Evolutionary conservation across 2,888 invertebrate species (phyloP).

Genomic region (Drosophila borborema): DNA sequence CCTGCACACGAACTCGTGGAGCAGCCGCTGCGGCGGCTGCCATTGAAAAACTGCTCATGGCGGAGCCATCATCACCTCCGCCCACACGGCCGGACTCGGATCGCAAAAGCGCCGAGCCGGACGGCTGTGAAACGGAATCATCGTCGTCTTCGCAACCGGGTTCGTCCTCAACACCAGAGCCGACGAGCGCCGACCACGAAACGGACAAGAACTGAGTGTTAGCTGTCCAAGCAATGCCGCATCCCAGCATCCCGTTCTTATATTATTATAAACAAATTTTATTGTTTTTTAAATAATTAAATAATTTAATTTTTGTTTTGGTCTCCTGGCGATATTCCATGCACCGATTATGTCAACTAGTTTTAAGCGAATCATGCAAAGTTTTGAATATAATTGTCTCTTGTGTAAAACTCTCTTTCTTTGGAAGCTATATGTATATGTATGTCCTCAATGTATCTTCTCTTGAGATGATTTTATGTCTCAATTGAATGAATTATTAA

Average conservation of each 20-base stretch:
- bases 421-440: too few species aligned
- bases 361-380: conserved; percentile 9
- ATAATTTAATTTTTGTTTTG: conserved; percentile 2
- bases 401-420: background rate
- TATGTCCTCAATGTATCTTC: too few species aligned
- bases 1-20: conserved; percentile 38
- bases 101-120: conserved; percentile 16
- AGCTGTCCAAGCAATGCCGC: too few species aligned
- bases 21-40: conserved; percentile 51
- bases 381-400: conserved; percentile 7
- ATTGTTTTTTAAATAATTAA: background rate
- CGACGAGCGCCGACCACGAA: conserved; percentile 8
- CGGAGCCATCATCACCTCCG: conserved; percentile 34
- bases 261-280: background rate
- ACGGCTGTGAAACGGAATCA: conserved; percentile 34
- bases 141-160: conserved; percentile 31
- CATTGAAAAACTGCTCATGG: conserved; percentile 44
- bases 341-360: conserved; percentile 17
- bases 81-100: background rate
- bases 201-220: conserved; percentile 25
- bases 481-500: too few species aligned
- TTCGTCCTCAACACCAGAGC: conserved; percentile 25
- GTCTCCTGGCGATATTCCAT: conserved; percentile 17
- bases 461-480: too few species aligned
- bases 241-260: background rate